phyloP scores from a whole-genome alignment of 1,140 invertebrate species.

The Berghia stephanieae region DNA sequence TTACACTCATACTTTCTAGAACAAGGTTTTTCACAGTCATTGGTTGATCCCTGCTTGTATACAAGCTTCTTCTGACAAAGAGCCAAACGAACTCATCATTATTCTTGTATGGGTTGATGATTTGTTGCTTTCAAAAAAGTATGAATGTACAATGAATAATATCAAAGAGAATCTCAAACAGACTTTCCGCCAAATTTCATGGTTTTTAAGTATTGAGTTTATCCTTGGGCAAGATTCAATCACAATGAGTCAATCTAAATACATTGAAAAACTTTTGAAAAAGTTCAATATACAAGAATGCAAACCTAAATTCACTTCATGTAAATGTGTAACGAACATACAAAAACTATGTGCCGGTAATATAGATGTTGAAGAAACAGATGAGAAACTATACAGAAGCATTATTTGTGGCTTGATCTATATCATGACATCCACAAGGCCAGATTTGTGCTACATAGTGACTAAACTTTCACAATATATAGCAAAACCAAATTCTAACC shows the following conservation, averaged over 20 bases:
- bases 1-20: no score
- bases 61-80: not conserved
- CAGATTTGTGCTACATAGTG: no score
- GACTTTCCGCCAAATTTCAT: not conserved
- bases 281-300: not conserved
- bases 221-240: not conserved
- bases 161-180: no score
- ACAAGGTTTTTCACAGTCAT: no score
- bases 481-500: not conserved
- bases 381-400: not conserved
- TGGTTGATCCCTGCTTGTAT: no score
- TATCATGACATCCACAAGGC: no score
- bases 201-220: constrained; percentile 11
- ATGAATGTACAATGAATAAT: not conserved
- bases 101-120: not conserved
- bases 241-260: constrained; percentile 9
- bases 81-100: not conserved
- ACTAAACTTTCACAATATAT: not conserved
- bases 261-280: constrained; percentile 14
- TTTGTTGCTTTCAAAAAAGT: not conserved
- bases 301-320: not conserved
- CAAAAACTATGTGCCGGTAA: not conserved
- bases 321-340: not conserved
- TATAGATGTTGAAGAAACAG: not conserved
- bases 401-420: not conserved